Percentiles rank a stretch among this genome's conserved stretches.
Evolutionary conservation across 1,140 invertebrate species (phyloP).

Genomic region (Matsumurasca onukii): DNA sequence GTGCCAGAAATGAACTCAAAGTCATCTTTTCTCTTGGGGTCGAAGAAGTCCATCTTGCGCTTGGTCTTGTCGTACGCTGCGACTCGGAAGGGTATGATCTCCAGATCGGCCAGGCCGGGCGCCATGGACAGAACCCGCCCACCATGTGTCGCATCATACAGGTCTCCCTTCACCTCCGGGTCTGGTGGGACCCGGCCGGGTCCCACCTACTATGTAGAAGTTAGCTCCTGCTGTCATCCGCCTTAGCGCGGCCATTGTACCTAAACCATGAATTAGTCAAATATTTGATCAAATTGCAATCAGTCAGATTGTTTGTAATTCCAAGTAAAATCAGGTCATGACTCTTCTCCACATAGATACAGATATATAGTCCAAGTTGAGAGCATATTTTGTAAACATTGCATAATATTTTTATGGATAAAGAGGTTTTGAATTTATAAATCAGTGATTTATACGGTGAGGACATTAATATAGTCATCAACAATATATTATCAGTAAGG

Average conservation of each 20-base stretch:
- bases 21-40: conserved; percentile 82
- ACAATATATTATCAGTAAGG: too few relatives aligned
- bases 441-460: too few relatives aligned
- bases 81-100: conserved; percentile 97
- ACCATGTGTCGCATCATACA: conserved; percentile 94
- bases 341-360: too few relatives aligned
- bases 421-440: too few relatives aligned
- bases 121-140: conserved; percentile 90
- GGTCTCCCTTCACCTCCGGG: conserved; percentile 67
- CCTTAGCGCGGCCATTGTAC: conserved; percentile 99
- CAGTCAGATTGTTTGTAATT: background rate
- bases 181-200: conserved; percentile 97
- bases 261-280: too few relatives aligned
- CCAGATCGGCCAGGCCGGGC: conserved; percentile 83
- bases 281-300: conserved; percentile 20
- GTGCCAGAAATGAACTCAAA: conserved; percentile 99
- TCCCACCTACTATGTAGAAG: conserved; percentile 98
- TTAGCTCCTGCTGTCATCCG: conserved; percentile 96
- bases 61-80: conserved; percentile 91
- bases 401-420: too few relatives aligned
- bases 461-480: too few relatives aligned
- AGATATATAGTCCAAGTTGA: too few relatives aligned
- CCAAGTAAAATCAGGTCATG: too few relatives aligned
- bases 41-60: conserved; percentile 92
- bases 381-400: too few relatives aligned